phyloP scores from a whole-genome alignment of 2,888 invertebrate genomes.

The Leptothorax acervorum region DNA sequence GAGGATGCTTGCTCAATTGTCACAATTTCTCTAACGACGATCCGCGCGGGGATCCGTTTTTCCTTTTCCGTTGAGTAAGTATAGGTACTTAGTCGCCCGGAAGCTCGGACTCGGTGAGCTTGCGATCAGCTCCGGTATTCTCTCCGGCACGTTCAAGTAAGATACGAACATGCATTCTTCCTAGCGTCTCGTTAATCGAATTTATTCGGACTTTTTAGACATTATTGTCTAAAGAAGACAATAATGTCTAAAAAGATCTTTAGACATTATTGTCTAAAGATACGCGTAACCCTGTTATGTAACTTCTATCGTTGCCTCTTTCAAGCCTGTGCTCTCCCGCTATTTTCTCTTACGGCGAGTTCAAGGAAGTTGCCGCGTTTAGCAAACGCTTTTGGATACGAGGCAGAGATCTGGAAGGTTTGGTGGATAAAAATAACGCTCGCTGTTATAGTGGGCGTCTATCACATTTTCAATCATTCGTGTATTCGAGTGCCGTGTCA shows the following conservation, averaged over 20 bases:
- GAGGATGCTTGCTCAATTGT: conserved; percentile 78
- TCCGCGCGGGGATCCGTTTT: neutral
- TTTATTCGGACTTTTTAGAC: neutral
- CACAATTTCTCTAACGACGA: conserved; percentile 69
- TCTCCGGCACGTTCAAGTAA: neutral
- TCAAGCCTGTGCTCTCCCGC: neutral
- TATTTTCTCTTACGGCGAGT: neutral
- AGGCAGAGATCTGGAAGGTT: neutral
- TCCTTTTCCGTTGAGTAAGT: neutral
- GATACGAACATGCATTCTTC: neutral
- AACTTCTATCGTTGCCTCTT: neutral
- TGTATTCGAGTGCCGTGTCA: conserved; percentile 19
- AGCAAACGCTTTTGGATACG: neutral
- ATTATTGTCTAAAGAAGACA: neutral
- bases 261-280: neutral
- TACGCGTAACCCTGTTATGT: neutral
- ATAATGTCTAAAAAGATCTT: too few species aligned
- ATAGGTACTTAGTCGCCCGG: neutral
- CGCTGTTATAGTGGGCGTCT: neutral
- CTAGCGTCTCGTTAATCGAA: neutral
- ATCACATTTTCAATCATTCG: conserved; percentile 4
- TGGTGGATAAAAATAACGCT: neutral
- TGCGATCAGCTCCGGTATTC: neutral
- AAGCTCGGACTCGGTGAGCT: neutral
- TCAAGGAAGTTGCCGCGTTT: neutral